These are phyloP conservation scores for Ophonus ardosiacus DNA, from an alignment of 2,888 invertebrate genomes.

Conservation along the genomic window DNA sequence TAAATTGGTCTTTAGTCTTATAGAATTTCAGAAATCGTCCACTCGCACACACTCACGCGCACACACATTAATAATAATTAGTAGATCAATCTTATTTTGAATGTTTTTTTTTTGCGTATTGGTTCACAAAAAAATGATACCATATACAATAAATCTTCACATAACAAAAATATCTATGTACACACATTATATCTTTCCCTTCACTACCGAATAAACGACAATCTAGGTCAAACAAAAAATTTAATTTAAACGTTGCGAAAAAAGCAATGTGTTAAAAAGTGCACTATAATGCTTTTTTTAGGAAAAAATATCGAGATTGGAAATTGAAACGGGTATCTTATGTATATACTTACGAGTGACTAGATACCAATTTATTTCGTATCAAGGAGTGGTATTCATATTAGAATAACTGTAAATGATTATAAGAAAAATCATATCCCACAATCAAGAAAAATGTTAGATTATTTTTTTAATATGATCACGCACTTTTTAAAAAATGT, in stretches of 20 bases:
- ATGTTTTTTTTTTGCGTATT: neutral
- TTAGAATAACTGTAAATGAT: conserved; percentile 10
- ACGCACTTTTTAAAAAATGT: no score
- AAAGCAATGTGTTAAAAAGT: conserved; percentile 18
- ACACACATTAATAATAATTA: no score
- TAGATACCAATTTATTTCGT: neutral
- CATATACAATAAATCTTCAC: neutral
- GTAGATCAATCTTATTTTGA: neutral
- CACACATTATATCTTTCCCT: neutral
- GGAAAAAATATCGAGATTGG: conserved; percentile 1
- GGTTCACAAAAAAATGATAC: neutral
- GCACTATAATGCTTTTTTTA: conserved; percentile 19
- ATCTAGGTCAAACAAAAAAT: conserved; percentile 31
- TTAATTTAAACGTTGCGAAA: conserved; percentile 18
- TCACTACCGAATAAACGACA: conserved; percentile 33
- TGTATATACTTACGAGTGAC: neutral
- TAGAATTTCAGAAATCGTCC: no score
- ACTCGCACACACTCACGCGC: no score
- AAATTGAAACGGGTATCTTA: neutral
- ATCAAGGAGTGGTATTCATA: neutral
- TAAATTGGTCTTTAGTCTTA: no score
- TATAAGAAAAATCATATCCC: neutral
- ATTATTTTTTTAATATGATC: no score
- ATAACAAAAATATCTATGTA: neutral
- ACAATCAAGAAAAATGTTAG: neutral